These are phyloP conservation scores for Venturia canescens DNA, from an alignment of 1,140 invertebrate species.

Conservation along the genomic window DNA sequence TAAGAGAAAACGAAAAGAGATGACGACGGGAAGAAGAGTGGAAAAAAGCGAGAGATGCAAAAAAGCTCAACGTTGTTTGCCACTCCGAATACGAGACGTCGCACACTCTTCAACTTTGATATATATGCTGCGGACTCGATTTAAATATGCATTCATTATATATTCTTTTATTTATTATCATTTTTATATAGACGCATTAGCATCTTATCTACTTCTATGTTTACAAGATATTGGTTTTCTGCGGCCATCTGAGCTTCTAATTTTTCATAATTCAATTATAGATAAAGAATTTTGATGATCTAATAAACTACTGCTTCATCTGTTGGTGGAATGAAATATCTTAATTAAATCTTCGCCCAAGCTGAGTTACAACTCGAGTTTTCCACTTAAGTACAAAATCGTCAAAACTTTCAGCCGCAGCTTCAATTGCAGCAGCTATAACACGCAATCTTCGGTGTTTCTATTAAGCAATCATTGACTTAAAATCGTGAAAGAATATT, in stretches of 20 bases:
- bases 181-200: too few relatives aligned
- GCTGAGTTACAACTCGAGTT: conserved; percentile 1
- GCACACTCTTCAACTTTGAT: neutral
- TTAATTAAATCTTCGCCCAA: neutral
- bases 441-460: too few relatives aligned
- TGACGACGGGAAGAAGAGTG: neutral
- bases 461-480: too few relatives aligned
- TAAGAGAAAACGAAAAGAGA: neutral
- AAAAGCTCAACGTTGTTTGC: neutral
- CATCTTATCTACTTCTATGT: neutral
- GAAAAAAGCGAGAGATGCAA: neutral
- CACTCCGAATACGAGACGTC: neutral
- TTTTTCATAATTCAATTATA: neutral
- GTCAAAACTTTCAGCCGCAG: neutral
- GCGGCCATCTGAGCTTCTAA: neutral
- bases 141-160: too few relatives aligned
- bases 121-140: too few relatives aligned
- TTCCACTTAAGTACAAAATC: neutral
- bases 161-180: too few relatives aligned
- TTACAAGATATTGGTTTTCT: neutral
- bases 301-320: neutral
- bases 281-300: too few relatives aligned
- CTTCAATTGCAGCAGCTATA: neutral
- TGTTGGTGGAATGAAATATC: neutral
- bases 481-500: too few relatives aligned